A percentile compares a stretch with the other conserved stretches of the same genome.
These are phyloP conservation scores for Xiphophorus hellerii DNA, from an alignment of 2,113 vertebrate species.

Conservation along the genomic window DNA sequence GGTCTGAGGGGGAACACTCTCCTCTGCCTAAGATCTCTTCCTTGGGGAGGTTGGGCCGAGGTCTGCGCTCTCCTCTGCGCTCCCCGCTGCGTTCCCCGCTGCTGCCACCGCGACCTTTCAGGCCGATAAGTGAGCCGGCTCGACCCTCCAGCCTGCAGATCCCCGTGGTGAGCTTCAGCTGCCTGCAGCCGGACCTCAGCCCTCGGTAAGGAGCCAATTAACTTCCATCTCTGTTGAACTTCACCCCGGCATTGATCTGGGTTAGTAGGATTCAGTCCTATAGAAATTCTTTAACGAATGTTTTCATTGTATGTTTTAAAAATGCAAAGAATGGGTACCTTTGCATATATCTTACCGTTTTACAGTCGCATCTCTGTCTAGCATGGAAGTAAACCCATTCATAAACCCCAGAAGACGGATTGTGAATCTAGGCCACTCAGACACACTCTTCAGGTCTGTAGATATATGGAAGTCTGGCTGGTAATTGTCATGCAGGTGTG, in stretches of 20 bases:
- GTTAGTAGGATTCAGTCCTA: not conserved
- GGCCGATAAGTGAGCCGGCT: conserved; percentile 45
- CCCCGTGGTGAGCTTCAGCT: conserved; percentile 78
- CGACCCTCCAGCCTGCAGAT: conserved; percentile 79
- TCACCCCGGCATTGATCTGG: not conserved
- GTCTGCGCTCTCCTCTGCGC: conserved; percentile 77
- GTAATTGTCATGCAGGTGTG: conserved; percentile 30
- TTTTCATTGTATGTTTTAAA: not conserved
- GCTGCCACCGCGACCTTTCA: conserved; percentile 72
- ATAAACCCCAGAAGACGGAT: not conserved
- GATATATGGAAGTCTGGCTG: not conserved
- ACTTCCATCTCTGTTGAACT: not conserved
- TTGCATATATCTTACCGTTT: not conserved
- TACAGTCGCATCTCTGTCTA: not conserved
- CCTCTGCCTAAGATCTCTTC: conserved; percentile 66
- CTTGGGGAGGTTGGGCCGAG: conserved; percentile 66
- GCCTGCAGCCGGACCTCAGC: conserved; percentile 77
- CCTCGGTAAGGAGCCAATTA: conserved; percentile 72
- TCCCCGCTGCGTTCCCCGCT: conserved; percentile 75
- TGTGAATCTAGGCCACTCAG: not conserved
- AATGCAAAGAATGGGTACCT: not conserved
- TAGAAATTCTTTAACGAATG: not conserved
- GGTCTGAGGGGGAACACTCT: conserved; percentile 75
- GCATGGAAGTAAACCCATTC: not conserved
- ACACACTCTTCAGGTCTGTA: not conserved